Percentiles rank a stretch among this genome's conserved stretches.
Conservation (phyloP, 2,113 vertebrate species). For the Telmatochromis sp. region DNA sequence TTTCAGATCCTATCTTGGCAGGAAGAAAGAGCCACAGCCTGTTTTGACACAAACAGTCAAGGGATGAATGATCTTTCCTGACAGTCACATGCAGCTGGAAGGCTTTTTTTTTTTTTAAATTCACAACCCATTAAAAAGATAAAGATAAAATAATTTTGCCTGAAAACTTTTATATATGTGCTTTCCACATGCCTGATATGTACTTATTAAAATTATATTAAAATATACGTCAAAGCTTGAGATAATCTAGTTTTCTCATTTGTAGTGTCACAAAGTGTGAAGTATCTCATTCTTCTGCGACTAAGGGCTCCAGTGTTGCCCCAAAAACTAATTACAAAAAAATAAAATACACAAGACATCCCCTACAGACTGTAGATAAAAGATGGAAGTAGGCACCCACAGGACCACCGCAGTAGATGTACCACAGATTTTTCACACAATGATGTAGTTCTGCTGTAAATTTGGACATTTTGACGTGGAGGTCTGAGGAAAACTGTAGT, state of each 20-base stretch:
- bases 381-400: not conserved
- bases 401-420: not conserved
- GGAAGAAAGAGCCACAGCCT: not conserved
- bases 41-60: not conserved
- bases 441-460: not conserved
- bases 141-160: not conserved
- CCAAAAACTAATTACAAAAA: not conserved
- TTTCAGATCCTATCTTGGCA: not conserved
- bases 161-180: not conserved
- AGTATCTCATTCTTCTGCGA: not conserved
- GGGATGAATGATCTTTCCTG: not conserved
- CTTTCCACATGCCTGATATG: not conserved
- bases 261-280: not conserved
- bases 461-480: not conserved
- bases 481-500: not conserved
- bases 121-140: not conserved
- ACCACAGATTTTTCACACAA: not conserved
- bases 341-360: not conserved
- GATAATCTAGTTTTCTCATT: not conserved
- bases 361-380: not conserved
- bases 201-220: not conserved
- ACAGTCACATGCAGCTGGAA: not conserved
- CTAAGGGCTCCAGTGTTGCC: not conserved
- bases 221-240: not conserved
- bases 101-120: fast-evolving